Evolutionary conservation across 2,113 vertebrate species (phyloP).

Genomic region (Prionailurus bengalensis): DNA sequence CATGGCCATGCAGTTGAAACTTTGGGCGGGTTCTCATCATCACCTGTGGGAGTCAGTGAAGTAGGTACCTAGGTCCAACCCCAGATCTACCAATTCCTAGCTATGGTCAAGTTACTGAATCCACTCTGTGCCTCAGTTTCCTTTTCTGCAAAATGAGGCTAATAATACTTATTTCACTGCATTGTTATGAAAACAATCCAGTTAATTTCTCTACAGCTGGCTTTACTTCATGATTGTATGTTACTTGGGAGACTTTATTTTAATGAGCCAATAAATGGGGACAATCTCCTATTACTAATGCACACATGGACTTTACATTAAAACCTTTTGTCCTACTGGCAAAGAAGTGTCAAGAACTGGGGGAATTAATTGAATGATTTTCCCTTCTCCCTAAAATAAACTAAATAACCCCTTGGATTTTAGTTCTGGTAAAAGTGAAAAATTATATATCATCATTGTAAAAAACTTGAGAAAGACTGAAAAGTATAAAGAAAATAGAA

Average conservation of each 20-base stretch:
- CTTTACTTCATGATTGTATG: background rate
- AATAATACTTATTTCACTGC: background rate
- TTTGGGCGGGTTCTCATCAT: background rate
- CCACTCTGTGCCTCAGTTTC: background rate
- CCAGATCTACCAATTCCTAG: background rate
- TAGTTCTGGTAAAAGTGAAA: background rate
- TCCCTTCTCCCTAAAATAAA: constrained; percentile 1
- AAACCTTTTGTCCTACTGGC: background rate
- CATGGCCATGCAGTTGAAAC: background rate
- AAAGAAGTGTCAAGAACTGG: background rate
- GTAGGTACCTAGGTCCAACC: background rate
- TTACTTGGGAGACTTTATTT: constrained; percentile 27
- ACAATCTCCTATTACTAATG: constrained; percentile 17
- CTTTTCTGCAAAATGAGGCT: background rate
- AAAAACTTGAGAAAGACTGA: background rate
- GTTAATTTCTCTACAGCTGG: background rate
- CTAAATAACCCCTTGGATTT: background rate
- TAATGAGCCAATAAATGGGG: constrained; percentile 42
- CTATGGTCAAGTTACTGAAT: background rate
- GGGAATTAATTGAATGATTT: background rate
- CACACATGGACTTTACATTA: background rate
- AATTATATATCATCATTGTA: background rate
- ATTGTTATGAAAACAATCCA: background rate
- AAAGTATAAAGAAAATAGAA: background rate
- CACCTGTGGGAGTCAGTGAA: background rate